A percentile compares a stretch with the other conserved stretches of the same genome.
phyloP scores from a whole-genome alignment of 2,797 vertebrate species.

The Molossus alvarezi region DNA sequence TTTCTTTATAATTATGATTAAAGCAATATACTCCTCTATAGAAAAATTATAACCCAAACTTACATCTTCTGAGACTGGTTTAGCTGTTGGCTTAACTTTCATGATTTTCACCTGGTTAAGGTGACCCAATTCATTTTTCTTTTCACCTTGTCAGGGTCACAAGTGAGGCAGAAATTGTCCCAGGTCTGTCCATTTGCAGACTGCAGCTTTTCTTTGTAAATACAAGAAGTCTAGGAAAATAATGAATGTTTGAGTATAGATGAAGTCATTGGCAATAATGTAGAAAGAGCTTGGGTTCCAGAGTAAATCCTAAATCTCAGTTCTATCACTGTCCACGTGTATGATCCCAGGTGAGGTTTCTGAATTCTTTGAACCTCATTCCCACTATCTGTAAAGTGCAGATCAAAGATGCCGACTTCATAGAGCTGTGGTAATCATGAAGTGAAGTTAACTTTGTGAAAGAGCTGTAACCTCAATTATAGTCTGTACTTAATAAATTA shows the following conservation, averaged over 20 bases:
- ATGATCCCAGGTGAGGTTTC: neutral
- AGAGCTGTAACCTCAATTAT: neutral
- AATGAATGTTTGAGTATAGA: neutral
- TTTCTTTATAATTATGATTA: conserved; percentile 47
- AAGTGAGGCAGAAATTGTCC: conserved; percentile 5
- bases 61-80: neutral
- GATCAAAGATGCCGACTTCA: neutral
- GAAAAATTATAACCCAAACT: conserved; percentile 30
- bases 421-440: neutral
- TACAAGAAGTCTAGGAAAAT: neutral
- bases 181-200: neutral
- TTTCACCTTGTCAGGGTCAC: neutral
- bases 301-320: conserved; percentile 17
- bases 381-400: neutral
- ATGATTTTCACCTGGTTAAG: neutral
- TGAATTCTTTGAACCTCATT: neutral
- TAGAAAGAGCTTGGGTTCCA: conserved; percentile 16
- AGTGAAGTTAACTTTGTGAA: neutral
- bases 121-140: neutral
- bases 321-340: neutral
- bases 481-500: neutral
- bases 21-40: neutral
- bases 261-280: neutral
- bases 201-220: conserved; percentile 20
- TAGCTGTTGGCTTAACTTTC: neutral